Evolutionary conservation across 2,888 invertebrate species (phyloP), one percentile per base, ranked within the genome.

Genomic region (Parelbella ahira): DNA sequence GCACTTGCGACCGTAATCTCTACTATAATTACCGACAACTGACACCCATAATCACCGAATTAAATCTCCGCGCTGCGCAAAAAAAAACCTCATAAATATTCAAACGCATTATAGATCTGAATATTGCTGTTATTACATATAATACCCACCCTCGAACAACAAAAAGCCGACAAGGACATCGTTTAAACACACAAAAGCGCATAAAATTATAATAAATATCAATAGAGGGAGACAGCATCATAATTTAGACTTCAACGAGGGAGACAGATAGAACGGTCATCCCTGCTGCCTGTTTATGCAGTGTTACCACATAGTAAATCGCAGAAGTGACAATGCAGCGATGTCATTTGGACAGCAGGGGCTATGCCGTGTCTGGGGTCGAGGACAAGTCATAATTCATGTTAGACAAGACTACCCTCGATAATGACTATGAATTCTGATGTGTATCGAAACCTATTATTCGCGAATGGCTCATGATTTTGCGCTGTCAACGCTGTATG

Each of bases 121-220:
- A n/a, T n/a, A n/a, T n/a, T 58, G 54, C 60, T 62, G 60, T 67
- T 69, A 69, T 71, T 67, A 69, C 68, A 65, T 69, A 63, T 59
- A 63, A 66, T 68, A 62, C 63, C 70, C 65, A 65, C 81, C 78
- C 78, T 73, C 64, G 51, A 63, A 68, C 68, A 71, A 72, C 75
- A 71, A 68, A 69, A 70, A 68, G 63, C 57, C 66, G 56, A 69
- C 69, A 72, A 78, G 76, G 65, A 74, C 73, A 69, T 65, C 80
- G 79, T 84, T 86, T 86, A 86, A 49, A 66, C 62, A 62, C 63
- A 83, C 82, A 86, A 86, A 70, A 69, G 78, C 71, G 84, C 78
- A 86, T 86, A 84, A 84, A 82, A 86, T 86, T 83, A 86, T 82
- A 82, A 86, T 86, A 86, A 84, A 86, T 81, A 81, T 74, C 65